Base-by-base conservation (phyloP, 53 echinoderm and acorn worm genomes). In the Zoroaster sp. region DNA sequence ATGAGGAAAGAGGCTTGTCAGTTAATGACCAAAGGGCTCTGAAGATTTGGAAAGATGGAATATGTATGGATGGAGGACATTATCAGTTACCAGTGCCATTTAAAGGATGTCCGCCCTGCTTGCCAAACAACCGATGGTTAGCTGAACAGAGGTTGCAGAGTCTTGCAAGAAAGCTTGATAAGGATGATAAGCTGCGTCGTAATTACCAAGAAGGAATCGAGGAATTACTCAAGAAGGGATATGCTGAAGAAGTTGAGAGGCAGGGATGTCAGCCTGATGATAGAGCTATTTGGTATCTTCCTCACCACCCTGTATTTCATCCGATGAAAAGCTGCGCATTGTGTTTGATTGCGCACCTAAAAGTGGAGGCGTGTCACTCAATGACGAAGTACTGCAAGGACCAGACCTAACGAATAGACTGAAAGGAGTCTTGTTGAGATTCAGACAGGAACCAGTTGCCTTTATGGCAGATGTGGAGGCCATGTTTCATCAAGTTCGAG, bases 361-460 rank as follows among this genome's bases (percentile, higher is more conserved):
- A 28, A 20, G 35, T 21, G 47, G 28, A 77, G 77, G 77, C 11
- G 35, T 32, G n/a, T 77, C 77, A 34, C 49, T 77, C 47, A 77
- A 77, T 33, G 53, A 74, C 15, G 74, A 74, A 40, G 74, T 74
- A 38, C 74, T 74, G 41, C 74, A 74, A 54, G 91, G 94, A 35
- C 94, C 94, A 11, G 93, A 93, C 71, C 38, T 93, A 36, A 93
- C 83, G 18, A 87, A 83, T 44, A 80, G 66, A 1, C 55, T 93
- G 47, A 20, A 87, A 20, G 90, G 90, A 11, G 93, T 93, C 1
- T 43, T 91, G 37, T 42, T 66, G 66, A 83, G 69, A 69, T 67
- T 80, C 15, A 9, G 59, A 28, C 82, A 54, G 20, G 69, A 83
- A 28, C 18, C 6, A 9, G 35, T 55, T 23, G 55, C 55, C 20